A percentile compares a stretch with the other conserved stretches of the same genome.
phyloP scores from a whole-genome alignment of 1,140 invertebrate genomes.

The Dufourea novaeangliae region DNA sequence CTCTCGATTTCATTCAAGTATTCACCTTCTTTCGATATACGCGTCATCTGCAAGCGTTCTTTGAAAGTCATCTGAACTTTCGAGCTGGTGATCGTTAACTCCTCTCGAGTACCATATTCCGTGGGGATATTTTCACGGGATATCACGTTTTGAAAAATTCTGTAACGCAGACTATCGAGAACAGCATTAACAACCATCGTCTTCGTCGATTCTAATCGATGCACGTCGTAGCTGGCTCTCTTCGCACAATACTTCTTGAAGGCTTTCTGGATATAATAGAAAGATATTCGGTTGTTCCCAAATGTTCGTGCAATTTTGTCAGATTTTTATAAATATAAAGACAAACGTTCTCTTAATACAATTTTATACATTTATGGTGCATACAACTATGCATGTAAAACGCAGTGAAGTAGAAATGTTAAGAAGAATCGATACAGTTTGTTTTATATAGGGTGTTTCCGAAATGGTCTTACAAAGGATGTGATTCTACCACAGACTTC shows the following conservation, averaged over 20 bases:
- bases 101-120: slow-evolving; percentile 56
- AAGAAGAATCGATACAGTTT: too few species aligned
- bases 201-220: slow-evolving; percentile 34
- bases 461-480: too few species aligned
- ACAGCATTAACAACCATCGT: slow-evolving; percentile 57
- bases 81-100: slow-evolving; percentile 39
- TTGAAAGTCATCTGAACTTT: slow-evolving; percentile 61
- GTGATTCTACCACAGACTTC: too few species aligned
- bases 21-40: slow-evolving; percentile 31
- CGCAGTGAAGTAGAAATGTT: too few species aligned
- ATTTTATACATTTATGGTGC: too few species aligned
- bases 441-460: too few species aligned
- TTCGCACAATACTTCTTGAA: slow-evolving; percentile 61
- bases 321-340: too few species aligned
- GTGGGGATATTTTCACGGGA: slow-evolving; percentile 50
- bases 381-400: too few species aligned
- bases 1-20: neutral
- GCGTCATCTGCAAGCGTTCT: slow-evolving; percentile 48
- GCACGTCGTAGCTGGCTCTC: slow-evolving; percentile 10
- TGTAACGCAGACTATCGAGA: slow-evolving; percentile 59
- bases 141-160: slow-evolving; percentile 59
- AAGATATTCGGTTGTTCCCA: too few species aligned
- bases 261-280: slow-evolving; percentile 38
- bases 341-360: neutral
- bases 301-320: too few species aligned